Evolutionary conservation across 2,888 invertebrate species (phyloP), one percentile per base, ranked within the genome.

Genomic region (Cetonia aurata): DNA sequence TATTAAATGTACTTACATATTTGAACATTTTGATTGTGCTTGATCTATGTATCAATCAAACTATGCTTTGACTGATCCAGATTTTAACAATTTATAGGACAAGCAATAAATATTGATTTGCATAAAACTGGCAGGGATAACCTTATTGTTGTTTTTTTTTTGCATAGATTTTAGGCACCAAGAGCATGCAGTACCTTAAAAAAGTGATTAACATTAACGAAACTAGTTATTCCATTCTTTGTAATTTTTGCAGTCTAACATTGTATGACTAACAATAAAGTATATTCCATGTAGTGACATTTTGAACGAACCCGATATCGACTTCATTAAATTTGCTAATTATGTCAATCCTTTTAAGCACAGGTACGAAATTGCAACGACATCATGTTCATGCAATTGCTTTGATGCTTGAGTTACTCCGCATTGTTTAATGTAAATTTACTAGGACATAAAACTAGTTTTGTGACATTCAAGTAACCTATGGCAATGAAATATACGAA

Each of bases 1-100:
- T 37, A 37, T 37, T 52, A 17, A 19, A 15, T 37, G 37, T 1
- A 71, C 75, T 75, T 74, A 76, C 76, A 57, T 73, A 55, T 72
- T 75, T 75, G 73, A 73, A 76, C 76, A 76, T 76, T 71, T 75
- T 75, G 71, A 15, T 67, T 72, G 48, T 50, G 65, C 66, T 50
- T 56, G 50, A 46, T 69, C 67, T 67, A 33, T 41, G 31, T 48
- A 42, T 10, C 31, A 53, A 62, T 59, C 71, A 46, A 71, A 71
- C 71, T 71, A 59, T 71, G 67, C 31, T 44, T 53, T 59, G 31
- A 46, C 15, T 31, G 31, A 33, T 50, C 52, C 50, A 50, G 44
- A 41, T n/a, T 15, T 33, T 50, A 52, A 65, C 62, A 65, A 65
- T 65, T 65, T 65, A 65, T 65, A 65, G 62, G 62, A 65, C 17